phyloP scores from a whole-genome alignment of 2,113 vertebrate species.

The Romanogobio albipinnatus region DNA sequence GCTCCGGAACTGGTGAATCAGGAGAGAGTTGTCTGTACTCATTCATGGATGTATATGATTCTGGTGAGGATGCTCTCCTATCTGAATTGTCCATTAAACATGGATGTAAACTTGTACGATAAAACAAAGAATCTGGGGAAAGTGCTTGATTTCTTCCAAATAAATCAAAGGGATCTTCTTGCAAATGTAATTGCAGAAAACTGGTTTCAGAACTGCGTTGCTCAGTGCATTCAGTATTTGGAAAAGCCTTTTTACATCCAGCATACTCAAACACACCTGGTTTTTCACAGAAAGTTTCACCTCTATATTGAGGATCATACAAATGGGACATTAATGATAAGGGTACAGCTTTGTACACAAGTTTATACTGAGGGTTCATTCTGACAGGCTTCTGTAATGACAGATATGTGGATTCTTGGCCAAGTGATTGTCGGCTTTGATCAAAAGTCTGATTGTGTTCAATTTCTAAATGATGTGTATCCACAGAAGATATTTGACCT shows the following conservation, averaged over 20 bases:
- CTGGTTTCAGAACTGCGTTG: slow-evolving; percentile 15
- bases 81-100: slow-evolving; percentile 34
- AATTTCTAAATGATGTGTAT: neutral
- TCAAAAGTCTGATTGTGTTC: neutral
- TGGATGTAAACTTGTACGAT: slow-evolving; percentile 40
- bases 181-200: neutral
- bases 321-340: slow-evolving; percentile 67
- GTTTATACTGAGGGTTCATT: slow-evolving; percentile 59
- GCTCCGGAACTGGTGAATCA: slow-evolving; percentile 64
- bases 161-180: slow-evolving; percentile 16
- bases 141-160: neutral
- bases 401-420: neutral
- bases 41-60: slow-evolving; percentile 61
- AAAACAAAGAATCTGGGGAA: slow-evolving; percentile 50
- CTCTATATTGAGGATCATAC: slow-evolving; percentile 69
- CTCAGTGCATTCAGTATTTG: neutral
- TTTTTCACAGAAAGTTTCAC: slow-evolving; percentile 66
- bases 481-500: slow-evolving; percentile 26
- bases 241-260: slow-evolving; percentile 47
- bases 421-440: slow-evolving; percentile 1
- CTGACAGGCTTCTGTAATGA: slow-evolving; percentile 19
- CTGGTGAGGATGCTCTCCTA: slow-evolving; percentile 58
- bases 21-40: slow-evolving; percentile 61
- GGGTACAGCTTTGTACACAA: slow-evolving; percentile 58
- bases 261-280: slow-evolving; percentile 61